A percentile compares a stretch with the other conserved stretches of the same genome.
phyloP scores from a whole-genome alignment of 2,797 vertebrate genomes.

The Acridotheres tristis region DNA sequence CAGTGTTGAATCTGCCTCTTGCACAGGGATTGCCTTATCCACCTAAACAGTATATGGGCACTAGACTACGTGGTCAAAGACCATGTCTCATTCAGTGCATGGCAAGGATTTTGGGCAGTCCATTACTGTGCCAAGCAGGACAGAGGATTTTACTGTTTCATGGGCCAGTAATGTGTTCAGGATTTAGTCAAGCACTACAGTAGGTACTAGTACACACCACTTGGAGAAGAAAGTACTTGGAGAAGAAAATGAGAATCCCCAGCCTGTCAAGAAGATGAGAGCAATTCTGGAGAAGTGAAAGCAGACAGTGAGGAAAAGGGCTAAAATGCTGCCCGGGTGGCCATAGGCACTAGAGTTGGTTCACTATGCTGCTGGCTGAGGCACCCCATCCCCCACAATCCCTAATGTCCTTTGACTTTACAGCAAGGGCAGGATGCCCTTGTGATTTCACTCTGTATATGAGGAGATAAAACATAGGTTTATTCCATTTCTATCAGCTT shows the following conservation, averaged over 20 bases:
- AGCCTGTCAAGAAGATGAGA: neutral
- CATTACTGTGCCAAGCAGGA: neutral
- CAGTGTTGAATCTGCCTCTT: neutral
- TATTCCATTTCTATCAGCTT: neutral
- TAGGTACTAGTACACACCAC: neutral
- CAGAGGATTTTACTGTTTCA: neutral
- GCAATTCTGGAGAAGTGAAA: neutral
- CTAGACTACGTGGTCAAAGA: neutral
- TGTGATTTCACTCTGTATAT: neutral
- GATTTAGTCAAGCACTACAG: neutral
- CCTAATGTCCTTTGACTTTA: neutral
- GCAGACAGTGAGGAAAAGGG: accelerated
- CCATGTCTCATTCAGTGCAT: neutral
- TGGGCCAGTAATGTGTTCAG: neutral
- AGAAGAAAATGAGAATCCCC: neutral
- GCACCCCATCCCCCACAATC: accelerated
- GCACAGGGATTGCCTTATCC: neutral
- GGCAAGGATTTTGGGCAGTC: neutral
- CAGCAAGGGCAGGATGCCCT: neutral
- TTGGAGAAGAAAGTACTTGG: neutral
- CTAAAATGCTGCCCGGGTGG: neutral
- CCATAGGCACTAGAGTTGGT: accelerated
- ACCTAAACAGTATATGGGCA: neutral
- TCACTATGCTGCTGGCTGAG: neutral
- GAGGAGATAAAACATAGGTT: neutral